A percentile compares a stretch with the other conserved stretches of the same genome.
phyloP scores from a whole-genome alignment of 1,140 invertebrate species.

The Pissodes strobi region DNA sequence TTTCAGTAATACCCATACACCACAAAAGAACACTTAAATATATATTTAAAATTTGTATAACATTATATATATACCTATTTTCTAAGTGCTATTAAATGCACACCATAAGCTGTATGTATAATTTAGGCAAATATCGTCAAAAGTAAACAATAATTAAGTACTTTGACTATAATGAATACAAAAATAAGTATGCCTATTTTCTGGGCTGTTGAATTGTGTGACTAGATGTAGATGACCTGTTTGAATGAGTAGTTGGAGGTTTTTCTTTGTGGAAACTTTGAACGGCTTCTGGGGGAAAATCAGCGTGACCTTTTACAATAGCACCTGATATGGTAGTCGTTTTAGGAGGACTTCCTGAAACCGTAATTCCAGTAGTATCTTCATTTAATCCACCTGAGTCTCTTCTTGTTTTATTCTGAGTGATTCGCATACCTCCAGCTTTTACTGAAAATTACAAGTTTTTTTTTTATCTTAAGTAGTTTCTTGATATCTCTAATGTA shows the following conservation, averaged over 20 bases:
- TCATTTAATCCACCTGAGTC: constrained; percentile 52
- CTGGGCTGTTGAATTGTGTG: constrained; percentile 80
- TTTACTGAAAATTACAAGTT: constrained; percentile 69
- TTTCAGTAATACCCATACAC: too few relatives aligned
- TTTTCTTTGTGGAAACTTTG: constrained; percentile 79
- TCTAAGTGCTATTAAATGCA: too few relatives aligned
- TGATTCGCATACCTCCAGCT: constrained; percentile 90
- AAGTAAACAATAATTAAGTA: too few relatives aligned
- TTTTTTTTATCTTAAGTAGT: too few relatives aligned
- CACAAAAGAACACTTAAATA: too few relatives aligned
- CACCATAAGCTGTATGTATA: too few relatives aligned
- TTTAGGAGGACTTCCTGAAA: constrained; percentile 70
- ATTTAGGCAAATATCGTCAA: too few relatives aligned
- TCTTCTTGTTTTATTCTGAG: constrained; percentile 77
- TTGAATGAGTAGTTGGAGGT: constrained; percentile 66
- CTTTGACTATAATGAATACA: too few relatives aligned
- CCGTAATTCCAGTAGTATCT: constrained; percentile 56
- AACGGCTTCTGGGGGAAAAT: constrained; percentile 86
- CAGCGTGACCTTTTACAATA: constrained; percentile 77
- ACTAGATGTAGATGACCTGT: constrained; percentile 60
- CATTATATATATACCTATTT: too few relatives aligned
- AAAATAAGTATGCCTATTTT: too few relatives aligned
- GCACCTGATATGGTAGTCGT: constrained; percentile 78
- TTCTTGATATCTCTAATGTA: too few relatives aligned
- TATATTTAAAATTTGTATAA: too few relatives aligned